These are phyloP conservation scores for Tiliacea aurago DNA, from an alignment of 2,888 invertebrate species.

Conservation along the genomic window DNA sequence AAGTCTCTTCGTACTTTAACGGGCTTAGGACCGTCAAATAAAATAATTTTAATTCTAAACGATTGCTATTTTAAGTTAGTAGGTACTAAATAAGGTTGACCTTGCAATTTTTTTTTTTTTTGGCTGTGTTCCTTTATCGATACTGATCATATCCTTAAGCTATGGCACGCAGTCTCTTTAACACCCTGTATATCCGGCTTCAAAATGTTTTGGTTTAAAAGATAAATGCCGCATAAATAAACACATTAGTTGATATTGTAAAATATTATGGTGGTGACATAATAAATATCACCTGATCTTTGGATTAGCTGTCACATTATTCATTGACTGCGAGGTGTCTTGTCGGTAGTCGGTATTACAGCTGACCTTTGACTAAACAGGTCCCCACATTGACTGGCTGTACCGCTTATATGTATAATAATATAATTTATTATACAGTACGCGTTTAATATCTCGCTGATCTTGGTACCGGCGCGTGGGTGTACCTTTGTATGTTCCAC, in stretches of 20 bases:
- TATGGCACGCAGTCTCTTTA: too few species aligned
- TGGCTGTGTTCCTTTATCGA: too few species aligned
- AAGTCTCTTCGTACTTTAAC: too few species aligned
- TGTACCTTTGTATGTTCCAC: slow-evolving; percentile 32
- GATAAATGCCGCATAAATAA: slow-evolving; percentile 17
- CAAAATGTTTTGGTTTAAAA: slow-evolving; percentile 7
- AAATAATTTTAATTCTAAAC: too few species aligned
- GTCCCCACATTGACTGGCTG: slow-evolving; percentile 42
- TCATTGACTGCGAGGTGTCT: slow-evolving; percentile 22
- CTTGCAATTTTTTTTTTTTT: too few species aligned
- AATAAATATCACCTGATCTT: slow-evolving; percentile 35
- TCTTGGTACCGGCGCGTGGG: slow-evolving; percentile 46
- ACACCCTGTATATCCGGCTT: too few species aligned
- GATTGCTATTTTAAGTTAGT: too few species aligned
- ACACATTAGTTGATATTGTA: slow-evolving; percentile 6
- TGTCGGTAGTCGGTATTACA: slow-evolving; percentile 27
- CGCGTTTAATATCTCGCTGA: slow-evolving; percentile 48
- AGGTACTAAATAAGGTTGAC: too few species aligned
- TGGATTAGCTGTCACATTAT: slow-evolving; percentile 28
- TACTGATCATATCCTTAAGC: too few species aligned
- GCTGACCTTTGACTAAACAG: slow-evolving; percentile 60
- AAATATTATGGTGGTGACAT: slow-evolving; percentile 41
- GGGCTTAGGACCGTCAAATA: too few species aligned
- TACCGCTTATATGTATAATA: slow-evolving; percentile 48
- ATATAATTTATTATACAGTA: slow-evolving; percentile 49